phyloP scores from a whole-genome alignment of 2,797 vertebrate species.

The Columba guinea region DNA sequence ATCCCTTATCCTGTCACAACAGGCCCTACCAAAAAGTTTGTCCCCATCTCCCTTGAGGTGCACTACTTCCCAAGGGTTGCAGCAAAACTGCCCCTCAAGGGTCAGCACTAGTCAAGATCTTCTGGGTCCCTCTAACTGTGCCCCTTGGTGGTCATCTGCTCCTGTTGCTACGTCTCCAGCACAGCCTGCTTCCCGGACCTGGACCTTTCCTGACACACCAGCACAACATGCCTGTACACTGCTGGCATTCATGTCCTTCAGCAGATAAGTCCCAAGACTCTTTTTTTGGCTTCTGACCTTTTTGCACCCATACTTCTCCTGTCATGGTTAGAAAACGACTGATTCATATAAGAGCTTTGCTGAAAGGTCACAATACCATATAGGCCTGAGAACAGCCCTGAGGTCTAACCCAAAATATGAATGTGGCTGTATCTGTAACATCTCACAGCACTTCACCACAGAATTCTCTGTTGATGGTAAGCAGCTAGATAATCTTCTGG shows the following conservation, averaged over 20 bases:
- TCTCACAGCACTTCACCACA: neutral
- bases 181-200: neutral
- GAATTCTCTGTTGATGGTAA: neutral
- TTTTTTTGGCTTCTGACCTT: neutral
- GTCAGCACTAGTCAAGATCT: neutral
- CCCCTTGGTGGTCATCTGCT: neutral
- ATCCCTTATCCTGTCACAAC: no score
- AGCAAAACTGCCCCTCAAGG: neutral
- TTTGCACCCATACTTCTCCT: neutral
- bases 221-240: neutral
- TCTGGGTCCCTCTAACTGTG: neutral
- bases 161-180: neutral
- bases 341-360: neutral
- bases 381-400: neutral
- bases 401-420: neutral
- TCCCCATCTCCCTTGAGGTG: neutral
- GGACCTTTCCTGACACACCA: neutral
- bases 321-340: neutral
- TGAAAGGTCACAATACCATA: neutral
- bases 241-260: neutral
- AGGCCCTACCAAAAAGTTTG: no score
- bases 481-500: neutral
- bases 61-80: neutral
- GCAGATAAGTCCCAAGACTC: neutral
- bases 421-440: neutral